Evolutionary conservation across 1,140 invertebrate species (phyloP), one percentile per base, ranked within the genome.

Genomic region (Cyphomyrmex costatus): DNA sequence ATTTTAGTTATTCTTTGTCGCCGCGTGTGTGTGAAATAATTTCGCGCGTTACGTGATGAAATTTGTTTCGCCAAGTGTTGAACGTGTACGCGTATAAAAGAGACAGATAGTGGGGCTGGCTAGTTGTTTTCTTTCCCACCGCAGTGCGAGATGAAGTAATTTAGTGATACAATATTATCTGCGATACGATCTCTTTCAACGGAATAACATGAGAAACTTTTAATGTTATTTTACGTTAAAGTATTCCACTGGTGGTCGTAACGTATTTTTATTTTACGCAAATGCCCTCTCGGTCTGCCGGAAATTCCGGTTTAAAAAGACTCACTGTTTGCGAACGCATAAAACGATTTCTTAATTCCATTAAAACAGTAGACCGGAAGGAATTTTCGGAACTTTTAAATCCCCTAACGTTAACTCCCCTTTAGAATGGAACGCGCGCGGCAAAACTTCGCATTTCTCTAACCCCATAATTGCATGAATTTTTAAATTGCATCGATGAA

Each of bases 281-380:
- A 83, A 74, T 60, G 36, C 19, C 19, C 33, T 7, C n/a, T 7
- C n/a, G 60, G 33, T 46, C 33, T 21, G 42, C 6, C 68, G 68
- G 68, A 60, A 74, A 83, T 74, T 74, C 42, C 53, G 42, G 27
- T 74, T n/a, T 83, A 24, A 56, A 73, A 21, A 49, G 79, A 33
- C 27, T 21, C 53, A 14, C 27, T 74, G 68, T 83, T 83, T 83
- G 79, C 56, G 19, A 42, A 24, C 53, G n/a, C 42, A 46, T 60
- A 83, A 83, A 74, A 60, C 51, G 79, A 83, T 73, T 61, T 74
- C 79, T 74, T 83, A 82, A 82, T 71, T 73, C 66, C 53, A 82
- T 82, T 82, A 83, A 74, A 73, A 74, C 30, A 46, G 36, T 14
- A 60, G 36, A 49, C n/a, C n/a, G 65, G 10, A 49, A 71, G 16